phyloP scores from a whole-genome alignment of 2,888 invertebrate species.

The Eupithecia insigniata region DNA sequence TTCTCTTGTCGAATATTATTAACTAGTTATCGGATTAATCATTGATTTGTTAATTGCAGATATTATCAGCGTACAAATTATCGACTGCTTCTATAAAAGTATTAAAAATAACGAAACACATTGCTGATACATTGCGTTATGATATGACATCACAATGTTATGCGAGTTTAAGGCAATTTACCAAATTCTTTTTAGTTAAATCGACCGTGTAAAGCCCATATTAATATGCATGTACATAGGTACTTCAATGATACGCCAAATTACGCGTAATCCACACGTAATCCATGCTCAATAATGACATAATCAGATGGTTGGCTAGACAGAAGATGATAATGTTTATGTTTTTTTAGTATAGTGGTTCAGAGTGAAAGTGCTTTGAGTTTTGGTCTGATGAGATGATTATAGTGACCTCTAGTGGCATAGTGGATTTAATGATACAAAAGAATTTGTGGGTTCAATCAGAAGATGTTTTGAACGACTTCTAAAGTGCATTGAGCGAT shows the following conservation, averaged over 20 bases:
- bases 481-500: background rate
- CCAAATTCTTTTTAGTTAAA: slow-evolving; percentile 4
- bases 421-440: background rate
- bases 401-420: background rate
- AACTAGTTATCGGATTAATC: background rate
- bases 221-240: background rate
- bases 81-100: background rate
- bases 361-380: slow-evolving; percentile 2
- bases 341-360: background rate
- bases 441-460: background rate
- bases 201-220: slow-evolving; percentile 1
- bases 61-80: background rate
- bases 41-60: background rate
- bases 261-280: slow-evolving; percentile 20
- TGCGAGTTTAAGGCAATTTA: background rate
- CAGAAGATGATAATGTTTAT: background rate
- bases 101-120: background rate
- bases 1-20: background rate
- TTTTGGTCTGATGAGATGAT: background rate
- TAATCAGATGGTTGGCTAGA: slow-evolving; percentile 38
- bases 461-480: background rate
- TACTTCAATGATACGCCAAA: slow-evolving; percentile 14
- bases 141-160: background rate
- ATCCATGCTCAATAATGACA: slow-evolving; percentile 21
- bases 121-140: background rate